Evolutionary conservation across 2,797 vertebrate genomes (phyloP).

Genomic region (Myotis myotis): DNA sequence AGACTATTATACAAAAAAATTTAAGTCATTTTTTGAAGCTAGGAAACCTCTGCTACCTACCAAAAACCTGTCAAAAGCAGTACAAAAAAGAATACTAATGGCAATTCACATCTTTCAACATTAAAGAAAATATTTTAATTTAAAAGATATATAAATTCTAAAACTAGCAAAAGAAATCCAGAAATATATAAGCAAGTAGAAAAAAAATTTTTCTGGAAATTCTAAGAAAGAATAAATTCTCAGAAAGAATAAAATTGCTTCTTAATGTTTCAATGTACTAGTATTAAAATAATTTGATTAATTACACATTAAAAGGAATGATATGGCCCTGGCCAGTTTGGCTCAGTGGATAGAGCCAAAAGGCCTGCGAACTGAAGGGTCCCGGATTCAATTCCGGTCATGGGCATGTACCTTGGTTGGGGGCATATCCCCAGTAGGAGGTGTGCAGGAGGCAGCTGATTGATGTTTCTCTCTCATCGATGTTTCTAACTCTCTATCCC

Average conservation of each 20-base stretch:
- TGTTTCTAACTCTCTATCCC: too few relatives aligned
- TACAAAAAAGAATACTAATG: neutral
- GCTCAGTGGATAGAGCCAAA: too few relatives aligned
- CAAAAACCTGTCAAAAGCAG: neutral
- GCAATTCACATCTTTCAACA: neutral
- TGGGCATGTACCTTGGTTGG: too few relatives aligned
- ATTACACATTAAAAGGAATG: neutral
- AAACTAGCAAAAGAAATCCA: neutral
- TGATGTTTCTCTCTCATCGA: too few relatives aligned
- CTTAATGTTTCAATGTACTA: neutral
- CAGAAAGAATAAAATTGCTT: neutral
- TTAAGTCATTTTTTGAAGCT: neutral
- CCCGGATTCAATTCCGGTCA: too few relatives aligned
- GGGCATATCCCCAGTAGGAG: too few relatives aligned
- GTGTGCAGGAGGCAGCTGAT: too few relatives aligned
- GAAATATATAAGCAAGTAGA: neutral
- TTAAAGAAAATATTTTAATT: neutral
- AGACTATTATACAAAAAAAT: neutral
- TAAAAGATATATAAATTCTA: neutral
- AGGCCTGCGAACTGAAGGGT: too few relatives aligned
- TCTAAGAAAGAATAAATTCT: neutral
- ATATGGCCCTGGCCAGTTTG: neutral
- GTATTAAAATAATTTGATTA: neutral
- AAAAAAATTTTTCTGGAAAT: neutral
- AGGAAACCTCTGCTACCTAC: neutral